Base-by-base conservation (phyloP, 1,140 invertebrate species). In the Cardiocondyla obscurior region DNA sequence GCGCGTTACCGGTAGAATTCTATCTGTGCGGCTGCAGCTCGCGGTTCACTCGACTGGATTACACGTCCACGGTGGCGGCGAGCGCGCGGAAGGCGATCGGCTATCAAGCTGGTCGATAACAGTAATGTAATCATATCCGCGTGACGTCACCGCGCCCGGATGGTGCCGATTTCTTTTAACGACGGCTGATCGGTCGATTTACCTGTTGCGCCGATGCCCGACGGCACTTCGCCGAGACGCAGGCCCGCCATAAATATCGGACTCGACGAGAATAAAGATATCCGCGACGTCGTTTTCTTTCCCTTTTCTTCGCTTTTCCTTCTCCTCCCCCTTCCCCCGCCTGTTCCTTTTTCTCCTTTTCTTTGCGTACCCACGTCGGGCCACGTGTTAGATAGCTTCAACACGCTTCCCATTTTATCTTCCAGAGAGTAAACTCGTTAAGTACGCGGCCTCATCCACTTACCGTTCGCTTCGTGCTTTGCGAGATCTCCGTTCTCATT, bases 151-250 rank as follows among this genome's bases (percentile, higher is more conserved):
- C 51, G 25, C 0, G 33, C 22, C 25, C 16, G 49, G 49, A n/a
- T 33, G 33, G 14, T 65, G 33, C 49, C 60, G 44, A 67, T 67
- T 77, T 77, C 74, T 77, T 53, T 77, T 67, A 79, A 79, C 62
- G 62, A 79, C 46, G 16, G 46, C 55, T 30, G 62, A 79, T 67
- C 65, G 30, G 62, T 67, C 33, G 67, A 73, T 81, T 81, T 81
- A 81, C 77, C 77, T 72, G 77, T 73, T 73, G 77, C 67, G 25
- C 33, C 51, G 51, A 19, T 25, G 30, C 14, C 12, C 14, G 58
- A 22, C 12, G 36, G 53, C 53, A 55, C 22, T 57, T 73, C 36
- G 58, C 3, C 44, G 30, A 53, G 28, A 49, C 46, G 57, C 58
- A 36, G 16, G 33, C 8, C 46, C 16, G 33, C 19, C 25, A 79